A percentile compares a stretch with the other conserved stretches of the same genome.
Evolutionary conservation across 1,140 invertebrate species (phyloP).

Genomic region (Megalonaias nervosa): DNA sequence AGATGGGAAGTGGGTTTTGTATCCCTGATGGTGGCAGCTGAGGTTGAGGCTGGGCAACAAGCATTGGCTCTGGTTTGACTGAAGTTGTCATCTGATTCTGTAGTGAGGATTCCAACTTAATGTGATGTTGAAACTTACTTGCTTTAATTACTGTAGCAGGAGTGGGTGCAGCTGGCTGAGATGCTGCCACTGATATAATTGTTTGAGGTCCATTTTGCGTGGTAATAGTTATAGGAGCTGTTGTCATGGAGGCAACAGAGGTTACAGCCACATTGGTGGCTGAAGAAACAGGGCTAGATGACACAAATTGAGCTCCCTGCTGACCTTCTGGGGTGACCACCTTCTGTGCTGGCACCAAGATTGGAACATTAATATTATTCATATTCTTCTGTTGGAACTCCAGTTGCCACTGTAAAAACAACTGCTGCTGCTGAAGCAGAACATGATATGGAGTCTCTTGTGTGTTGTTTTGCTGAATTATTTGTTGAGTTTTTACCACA

Average conservation of each 20-base stretch:
- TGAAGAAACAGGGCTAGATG: neutral
- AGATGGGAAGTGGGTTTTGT: conserved; percentile 19
- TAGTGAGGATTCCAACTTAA: conserved; percentile 23
- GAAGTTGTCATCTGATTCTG: conserved; percentile 1
- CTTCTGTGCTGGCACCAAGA: conserved; percentile 37
- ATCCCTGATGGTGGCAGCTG: conserved; percentile 29
- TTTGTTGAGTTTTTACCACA: conserved; percentile 79
- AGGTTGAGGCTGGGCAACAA: conserved; percentile 33
- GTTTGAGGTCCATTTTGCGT: conserved; percentile 43
- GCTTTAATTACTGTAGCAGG: conserved; percentile 7
- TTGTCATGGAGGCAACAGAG: conserved; percentile 14
- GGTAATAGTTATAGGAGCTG: conserved; percentile 40
- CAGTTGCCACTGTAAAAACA: conserved; percentile 90
- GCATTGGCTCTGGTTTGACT: conserved; percentile 57
- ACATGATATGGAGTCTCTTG: conserved; percentile 92
- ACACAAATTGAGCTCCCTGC: neutral
- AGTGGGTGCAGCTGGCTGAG: conserved; percentile 32
- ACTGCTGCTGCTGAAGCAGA: conserved; percentile 93
- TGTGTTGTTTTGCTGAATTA: conserved; percentile 23
- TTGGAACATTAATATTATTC: conserved; percentile 17
- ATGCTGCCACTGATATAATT: conserved; percentile 36
- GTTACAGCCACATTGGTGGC: conserved; percentile 25
- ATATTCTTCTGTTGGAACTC: conserved; percentile 82
- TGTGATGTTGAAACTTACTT: conserved; percentile 12
- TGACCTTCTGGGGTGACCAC: conserved; percentile 13